Percentiles rank a stretch among this genome's conserved stretches.
Evolutionary conservation across 2,888 invertebrate species (phyloP).

Genomic region (Hydraecia micacea): DNA sequence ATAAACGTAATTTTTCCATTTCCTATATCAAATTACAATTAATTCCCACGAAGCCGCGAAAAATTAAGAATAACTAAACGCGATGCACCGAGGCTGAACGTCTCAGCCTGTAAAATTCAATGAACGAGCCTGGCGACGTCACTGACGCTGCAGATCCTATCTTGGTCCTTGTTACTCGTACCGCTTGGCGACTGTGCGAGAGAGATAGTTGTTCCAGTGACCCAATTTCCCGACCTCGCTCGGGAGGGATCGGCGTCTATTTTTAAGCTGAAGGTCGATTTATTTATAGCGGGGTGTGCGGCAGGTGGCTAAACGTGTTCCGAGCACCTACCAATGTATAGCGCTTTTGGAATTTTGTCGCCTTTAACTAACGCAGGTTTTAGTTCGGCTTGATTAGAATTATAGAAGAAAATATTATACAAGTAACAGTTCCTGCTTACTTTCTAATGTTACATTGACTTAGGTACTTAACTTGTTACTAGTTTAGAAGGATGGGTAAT

Average conservation of each 20-base stretch:
- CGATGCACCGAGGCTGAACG: constrained; percentile 77
- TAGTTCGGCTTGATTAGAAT: background rate
- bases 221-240: constrained; percentile 89
- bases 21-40: constrained; percentile 16
- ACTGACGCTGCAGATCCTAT: constrained; percentile 81
- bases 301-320: constrained; percentile 71
- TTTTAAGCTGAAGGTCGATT: constrained; percentile 90
- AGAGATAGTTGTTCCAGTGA: constrained; percentile 80
- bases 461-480: background rate
- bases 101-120: constrained; percentile 85
- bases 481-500: background rate
- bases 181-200: constrained; percentile 65
- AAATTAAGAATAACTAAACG: constrained; percentile 63
- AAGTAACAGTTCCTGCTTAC: background rate
- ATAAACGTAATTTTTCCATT: background rate
- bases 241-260: constrained; percentile 88
- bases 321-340: constrained; percentile 51
- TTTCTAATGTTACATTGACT: background rate
- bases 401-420: background rate
- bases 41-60: constrained; percentile 6
- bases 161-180: constrained; percentile 73
- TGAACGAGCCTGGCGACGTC: constrained; percentile 87
- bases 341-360: constrained; percentile 24
- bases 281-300: constrained; percentile 85
- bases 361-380: constrained; percentile 9